Evolutionary conservation across 2,888 invertebrate genomes (phyloP).

Genomic region (Gari tellinella): DNA sequence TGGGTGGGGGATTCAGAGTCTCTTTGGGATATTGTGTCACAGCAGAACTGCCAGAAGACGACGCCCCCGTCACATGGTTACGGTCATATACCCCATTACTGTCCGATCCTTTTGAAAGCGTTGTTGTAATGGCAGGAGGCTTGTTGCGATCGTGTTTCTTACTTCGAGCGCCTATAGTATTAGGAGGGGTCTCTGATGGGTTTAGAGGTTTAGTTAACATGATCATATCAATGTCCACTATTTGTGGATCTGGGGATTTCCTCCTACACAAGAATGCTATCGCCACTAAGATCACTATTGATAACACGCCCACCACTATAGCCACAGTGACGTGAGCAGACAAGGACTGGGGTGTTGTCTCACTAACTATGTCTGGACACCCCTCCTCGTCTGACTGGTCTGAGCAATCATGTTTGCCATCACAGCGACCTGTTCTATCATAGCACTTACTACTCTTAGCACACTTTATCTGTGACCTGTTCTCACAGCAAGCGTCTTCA

Average conservation of each 20-base stretch:
- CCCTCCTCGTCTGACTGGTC: slow-evolving; percentile 64
- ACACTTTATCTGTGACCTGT: slow-evolving; percentile 76
- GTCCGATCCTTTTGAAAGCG: slow-evolving; percentile 74
- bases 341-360: slow-evolving; percentile 47
- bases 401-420: slow-evolving; percentile 75
- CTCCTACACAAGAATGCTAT: slow-evolving; percentile 79
- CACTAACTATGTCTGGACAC: slow-evolving; percentile 23
- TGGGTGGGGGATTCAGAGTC: slow-evolving; percentile 95
- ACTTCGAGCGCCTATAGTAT: slow-evolving; percentile 68
- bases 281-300: slow-evolving; percentile 86
- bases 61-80: slow-evolving; percentile 89
- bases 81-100: slow-evolving; percentile 85
- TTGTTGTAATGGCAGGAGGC: slow-evolving; percentile 58
- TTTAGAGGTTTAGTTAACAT: slow-evolving; percentile 78
- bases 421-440: slow-evolving; percentile 64
- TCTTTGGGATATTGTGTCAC: slow-evolving; percentile 89
- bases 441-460: slow-evolving; percentile 69
- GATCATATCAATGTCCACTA: slow-evolving; percentile 72
- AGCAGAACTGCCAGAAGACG: slow-evolving; percentile 88
- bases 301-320: slow-evolving; percentile 86
- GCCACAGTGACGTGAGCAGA: slow-evolving; percentile 80
- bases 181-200: slow-evolving; percentile 70
- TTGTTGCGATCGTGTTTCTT: slow-evolving; percentile 70
- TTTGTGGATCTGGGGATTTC: slow-evolving; percentile 68
- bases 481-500: slow-evolving; percentile 77